Evolutionary conservation across 2,888 invertebrate species (phyloP).

Genomic region (Papilio demoleus): DNA sequence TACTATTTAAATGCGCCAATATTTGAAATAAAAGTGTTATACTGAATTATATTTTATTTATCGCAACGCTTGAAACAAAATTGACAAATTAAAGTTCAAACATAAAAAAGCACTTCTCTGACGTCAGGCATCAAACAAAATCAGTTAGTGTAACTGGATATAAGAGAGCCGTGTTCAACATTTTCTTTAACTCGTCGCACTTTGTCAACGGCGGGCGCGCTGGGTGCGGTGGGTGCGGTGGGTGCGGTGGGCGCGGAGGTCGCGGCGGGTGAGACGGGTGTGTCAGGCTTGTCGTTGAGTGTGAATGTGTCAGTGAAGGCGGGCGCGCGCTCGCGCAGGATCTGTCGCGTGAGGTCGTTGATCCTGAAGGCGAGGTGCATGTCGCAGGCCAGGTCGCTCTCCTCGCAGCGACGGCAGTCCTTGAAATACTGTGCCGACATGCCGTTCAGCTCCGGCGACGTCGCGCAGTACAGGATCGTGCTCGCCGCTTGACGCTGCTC

Average conservation of each 20-base stretch:
- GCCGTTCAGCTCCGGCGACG: conserved; percentile 90
- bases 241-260: neutral
- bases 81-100: conserved; percentile 15
- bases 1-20: conserved; percentile 6
- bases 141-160: conserved; percentile 51
- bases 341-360: conserved; percentile 59
- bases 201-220: conserved; percentile 16
- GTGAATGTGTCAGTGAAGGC: conserved; percentile 45
- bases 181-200: conserved; percentile 47
- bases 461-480: conserved; percentile 94
- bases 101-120: conserved; percentile 7
- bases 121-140: neutral
- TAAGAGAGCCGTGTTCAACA: conserved; percentile 49
- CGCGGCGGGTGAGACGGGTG: neutral
- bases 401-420: conserved; percentile 89
- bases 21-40: conserved; percentile 24
- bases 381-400: conserved; percentile 67
- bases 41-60: conserved; percentile 23
- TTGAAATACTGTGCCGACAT: conserved; percentile 95
- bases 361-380: conserved; percentile 67
- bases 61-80: neutral
- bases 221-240: neutral
- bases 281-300: neutral
- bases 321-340: conserved; percentile 55
- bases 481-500: conserved; percentile 94